Percentiles rank a stretch among this genome's conserved stretches.
phyloP scores from a whole-genome alignment of 2,113 vertebrate species.

The Lontra canadensis region DNA sequence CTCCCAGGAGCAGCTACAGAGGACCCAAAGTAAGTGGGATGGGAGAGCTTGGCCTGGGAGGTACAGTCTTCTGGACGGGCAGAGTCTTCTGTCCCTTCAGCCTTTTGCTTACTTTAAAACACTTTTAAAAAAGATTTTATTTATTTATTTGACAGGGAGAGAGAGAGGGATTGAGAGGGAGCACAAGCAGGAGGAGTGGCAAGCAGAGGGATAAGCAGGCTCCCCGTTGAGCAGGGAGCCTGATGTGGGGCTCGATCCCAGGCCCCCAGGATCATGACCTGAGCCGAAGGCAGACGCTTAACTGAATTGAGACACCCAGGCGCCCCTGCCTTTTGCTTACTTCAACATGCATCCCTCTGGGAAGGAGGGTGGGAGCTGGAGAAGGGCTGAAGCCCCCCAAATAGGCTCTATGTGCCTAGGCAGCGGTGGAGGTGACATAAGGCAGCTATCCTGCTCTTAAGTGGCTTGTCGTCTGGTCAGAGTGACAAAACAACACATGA shows the following conservation, averaged over 20 bases:
- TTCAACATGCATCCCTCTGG: not conserved
- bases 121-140: not conserved
- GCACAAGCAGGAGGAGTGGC: not conserved
- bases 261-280: not conserved
- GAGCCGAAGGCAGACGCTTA: not conserved
- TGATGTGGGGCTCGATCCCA: accelerated
- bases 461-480: not conserved
- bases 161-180: not conserved
- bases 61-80: not conserved
- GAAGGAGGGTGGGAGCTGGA: not conserved
- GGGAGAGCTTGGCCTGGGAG: not conserved
- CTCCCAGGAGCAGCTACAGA: constrained; percentile 20
- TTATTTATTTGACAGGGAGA: not conserved
- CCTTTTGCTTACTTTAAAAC: not conserved
- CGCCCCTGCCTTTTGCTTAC: not conserved
- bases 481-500: not conserved
- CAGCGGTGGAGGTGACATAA: not conserved
- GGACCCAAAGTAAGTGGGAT: constrained; percentile 49
- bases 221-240: not conserved
- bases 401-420: not conserved
- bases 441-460: not conserved
- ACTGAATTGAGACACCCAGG: not conserved
- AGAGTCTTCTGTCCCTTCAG: not conserved
- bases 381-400: not conserved
- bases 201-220: not conserved